Evolutionary conservation across 2,888 invertebrate species (phyloP), one percentile per base, ranked within the genome.

Genomic region (Hirtodrosophila histrioides): DNA sequence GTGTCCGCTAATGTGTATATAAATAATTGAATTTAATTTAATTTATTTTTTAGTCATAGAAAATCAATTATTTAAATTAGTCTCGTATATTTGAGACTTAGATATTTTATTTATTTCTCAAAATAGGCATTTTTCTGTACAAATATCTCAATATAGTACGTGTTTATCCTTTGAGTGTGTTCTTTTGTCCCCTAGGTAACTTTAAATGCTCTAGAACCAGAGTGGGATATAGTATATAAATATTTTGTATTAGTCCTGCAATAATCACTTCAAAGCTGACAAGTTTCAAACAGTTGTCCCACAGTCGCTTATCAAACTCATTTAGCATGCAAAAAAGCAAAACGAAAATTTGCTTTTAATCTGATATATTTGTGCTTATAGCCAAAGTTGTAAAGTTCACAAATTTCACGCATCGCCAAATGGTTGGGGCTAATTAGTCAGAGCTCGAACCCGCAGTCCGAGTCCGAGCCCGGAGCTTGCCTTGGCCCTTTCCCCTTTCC

Each of bases 361-460:
- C 80, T 66, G 86, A 85, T 87, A 78, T 36, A 62, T 65, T 61
- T 56, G 51, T 46, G 67, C 46, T 54, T 51, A 40, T 39, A 62
- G 65, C 68, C 65, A 86, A 85, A 78, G 67, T 72, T 85, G 73
- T 73, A 60, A 76, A 70, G 73, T 65, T 79, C 62, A 61, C 64
- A 73, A 85, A 75, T 67, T 78, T 78, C 71, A 85, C 66, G 69
- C 83, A 69, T 78, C 67, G 83, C 37, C 64, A 81, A 75, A 58
- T 64, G 61, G 51, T 11, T 51, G 61, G 64, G 64, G 66, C 62
- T 85, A 81, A 81, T 81, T 81, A 75, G 61, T 49, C 56, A 45
- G 31, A 54, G 66, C 17, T 2, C 17, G 17, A 17, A 2, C 17
- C 17, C 17, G 1, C 1, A 17, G 17, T 2, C 17, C 17, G 17